Base-by-base conservation (phyloP, 2,797 vertebrate genomes). In the Myotis pilosus region DNA sequence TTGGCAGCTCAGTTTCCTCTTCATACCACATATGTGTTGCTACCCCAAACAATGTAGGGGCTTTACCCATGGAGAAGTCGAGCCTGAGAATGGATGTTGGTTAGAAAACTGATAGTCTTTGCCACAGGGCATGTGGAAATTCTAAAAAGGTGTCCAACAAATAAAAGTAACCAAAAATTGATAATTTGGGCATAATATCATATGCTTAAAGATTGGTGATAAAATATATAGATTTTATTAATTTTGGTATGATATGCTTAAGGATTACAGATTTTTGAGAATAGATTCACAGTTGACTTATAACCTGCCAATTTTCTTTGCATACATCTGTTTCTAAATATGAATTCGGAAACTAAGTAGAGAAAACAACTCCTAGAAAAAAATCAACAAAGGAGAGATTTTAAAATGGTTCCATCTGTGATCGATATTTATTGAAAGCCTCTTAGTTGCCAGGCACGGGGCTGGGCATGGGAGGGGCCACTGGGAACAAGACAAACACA, bases 201-300 rank as follows among this genome's bases (percentile, higher is more conserved):
- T 47, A 38, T 72, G 3, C 23, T 89, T 62, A 68, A 92, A 89
- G 22, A 36, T n/a, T 69, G 8, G 6, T 57, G 33, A 38, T 53
- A 41, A 78, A 44, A 53, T 76, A 8, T 33, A 13, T 41, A 64
- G 44, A 20, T 30, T 69, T 38, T 82, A 71, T 75, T 81, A 19
- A 38, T 91, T 79, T 20, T 60, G 12, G 9, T 49, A 38, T 62
- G 72, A 20, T 76, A 28, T 89, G 6, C 17, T 49, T 71, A 47
- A 86, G 5, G 55, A 81, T 38, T 68, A 5, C 38, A 47, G 2
- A 44, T 30, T 60, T 86, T 79, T 86, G 13, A 95, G 23, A 87
- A 51, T 44, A 41, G 20, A 53, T 92, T 74, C 25, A n/a, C 10
- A 23, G 44, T 92, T 95, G 91, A 74, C 10, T 72, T 62, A 72